Base-by-base conservation (phyloP, 2,888 invertebrate species). In the Euplagia quadripunctaria region DNA sequence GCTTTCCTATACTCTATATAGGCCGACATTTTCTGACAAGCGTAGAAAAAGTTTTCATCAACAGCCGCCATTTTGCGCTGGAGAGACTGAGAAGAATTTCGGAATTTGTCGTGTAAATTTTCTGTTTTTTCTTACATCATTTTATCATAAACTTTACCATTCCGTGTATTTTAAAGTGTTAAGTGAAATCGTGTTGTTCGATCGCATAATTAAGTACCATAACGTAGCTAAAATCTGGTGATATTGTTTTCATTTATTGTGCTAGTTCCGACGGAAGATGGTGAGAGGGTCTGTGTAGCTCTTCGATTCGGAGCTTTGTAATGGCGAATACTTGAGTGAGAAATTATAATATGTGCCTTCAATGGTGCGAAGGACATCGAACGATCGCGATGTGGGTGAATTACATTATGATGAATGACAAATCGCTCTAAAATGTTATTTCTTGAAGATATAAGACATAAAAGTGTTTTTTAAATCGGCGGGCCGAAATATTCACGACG, bases 1-100 rank as follows among this genome's bases (percentile, higher is more conserved):
- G 86, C 90, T 87, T 88, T 74, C 55, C 55, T 79, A 83, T 89
- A 90, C 89, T 89, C 93, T 92, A 90, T 93, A 90, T 93, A 94
- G 96, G 94, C 96, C 95, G 96, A 96, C 96, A 95, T 96, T 96
- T 97, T 97, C 97, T 98, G 98, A 98, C 98, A 98, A 98, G 98
- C 98, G 98, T 98, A 98, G 97, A 98, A 98, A 98, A 98, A 98
- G 97, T 98, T 98, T 97, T 98, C 98, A 98, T 98, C 98, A 98
- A 98, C 97, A 98, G 98, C 98, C 98, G 98, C 98, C 98, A 98
- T 98, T 97, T 98, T 98, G 98, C 97, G 97, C 97, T 97, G 97
- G 96, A 96, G 96, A 96, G 97, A 97, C 97, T 97, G 96, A 96
- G 97, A 97, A 96, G 97, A 97, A 97, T 97, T 97, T 97, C 96